These are phyloP conservation scores for Polyommatus iphigenia DNA, from an alignment of 2,888 invertebrate genomes.

Conservation along the genomic window DNA sequence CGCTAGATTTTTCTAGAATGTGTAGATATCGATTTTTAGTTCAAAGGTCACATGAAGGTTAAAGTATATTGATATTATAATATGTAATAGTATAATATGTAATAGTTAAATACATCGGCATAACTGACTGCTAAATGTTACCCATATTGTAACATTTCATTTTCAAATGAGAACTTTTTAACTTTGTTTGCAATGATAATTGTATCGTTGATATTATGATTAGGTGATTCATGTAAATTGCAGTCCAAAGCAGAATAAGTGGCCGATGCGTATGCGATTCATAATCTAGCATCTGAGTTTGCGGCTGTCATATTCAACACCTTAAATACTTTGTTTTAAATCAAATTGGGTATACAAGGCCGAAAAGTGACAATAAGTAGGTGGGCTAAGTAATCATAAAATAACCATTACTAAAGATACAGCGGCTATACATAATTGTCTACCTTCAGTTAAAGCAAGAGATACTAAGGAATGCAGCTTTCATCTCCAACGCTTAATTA, in stretches of 20 bases:
- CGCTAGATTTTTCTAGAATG: not conserved
- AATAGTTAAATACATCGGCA: not conserved
- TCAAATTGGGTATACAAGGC: not conserved
- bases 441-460: not conserved
- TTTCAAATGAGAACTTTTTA: not conserved
- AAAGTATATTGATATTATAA: not conserved
- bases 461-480: not conserved
- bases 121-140: no score
- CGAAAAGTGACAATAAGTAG: not conserved
- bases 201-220: not conserved
- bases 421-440: not conserved
- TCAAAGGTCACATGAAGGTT: not conserved
- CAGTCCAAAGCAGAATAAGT: not conserved
- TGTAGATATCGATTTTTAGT: not conserved
- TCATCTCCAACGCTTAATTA: conserved; percentile 10
- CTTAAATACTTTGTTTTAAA: no score
- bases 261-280: not conserved
- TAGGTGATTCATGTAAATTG: not conserved
- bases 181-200: not conserved
- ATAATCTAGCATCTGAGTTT: not conserved
- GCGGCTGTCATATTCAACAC: no score
- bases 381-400: not conserved
- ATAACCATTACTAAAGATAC: not conserved
- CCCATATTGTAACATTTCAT: no score
- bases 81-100: no score